These are phyloP conservation scores for Scopus umbretta DNA, from an alignment of 2,113 vertebrate genomes.

Conservation along the genomic window DNA sequence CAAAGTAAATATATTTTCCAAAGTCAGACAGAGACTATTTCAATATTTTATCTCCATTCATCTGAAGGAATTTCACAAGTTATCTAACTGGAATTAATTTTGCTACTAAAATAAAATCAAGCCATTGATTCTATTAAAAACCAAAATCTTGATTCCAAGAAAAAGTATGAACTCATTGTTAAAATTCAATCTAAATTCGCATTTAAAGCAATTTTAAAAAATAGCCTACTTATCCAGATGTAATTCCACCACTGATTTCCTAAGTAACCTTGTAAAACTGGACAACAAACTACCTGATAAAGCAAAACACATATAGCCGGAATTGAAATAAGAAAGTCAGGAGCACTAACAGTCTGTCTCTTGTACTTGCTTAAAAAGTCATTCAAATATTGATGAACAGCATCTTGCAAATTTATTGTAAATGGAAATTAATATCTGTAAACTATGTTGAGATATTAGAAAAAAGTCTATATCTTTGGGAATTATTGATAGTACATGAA, in stretches of 20 bases:
- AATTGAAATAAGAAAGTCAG: neutral
- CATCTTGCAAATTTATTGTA: neutral
- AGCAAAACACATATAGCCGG: neutral
- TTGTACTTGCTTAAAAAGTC: neutral
- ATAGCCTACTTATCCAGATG: neutral
- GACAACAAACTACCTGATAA: neutral
- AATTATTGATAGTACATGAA: neutral
- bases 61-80: neutral
- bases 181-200: neutral
- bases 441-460: neutral
- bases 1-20: neutral
- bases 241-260: neutral
- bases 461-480: neutral
- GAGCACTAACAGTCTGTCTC: neutral
- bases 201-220: neutral
- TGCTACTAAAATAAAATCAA: neutral
- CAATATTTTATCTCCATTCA: neutral
- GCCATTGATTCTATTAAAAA: neutral
- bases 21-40: neutral
- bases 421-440: neutral
- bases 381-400: neutral
- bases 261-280: neutral
- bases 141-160: neutral
- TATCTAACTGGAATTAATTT: neutral
- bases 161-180: neutral